These are phyloP conservation scores for Nezara viridula DNA, from an alignment of 2,888 invertebrate species.

Conservation along the genomic window DNA sequence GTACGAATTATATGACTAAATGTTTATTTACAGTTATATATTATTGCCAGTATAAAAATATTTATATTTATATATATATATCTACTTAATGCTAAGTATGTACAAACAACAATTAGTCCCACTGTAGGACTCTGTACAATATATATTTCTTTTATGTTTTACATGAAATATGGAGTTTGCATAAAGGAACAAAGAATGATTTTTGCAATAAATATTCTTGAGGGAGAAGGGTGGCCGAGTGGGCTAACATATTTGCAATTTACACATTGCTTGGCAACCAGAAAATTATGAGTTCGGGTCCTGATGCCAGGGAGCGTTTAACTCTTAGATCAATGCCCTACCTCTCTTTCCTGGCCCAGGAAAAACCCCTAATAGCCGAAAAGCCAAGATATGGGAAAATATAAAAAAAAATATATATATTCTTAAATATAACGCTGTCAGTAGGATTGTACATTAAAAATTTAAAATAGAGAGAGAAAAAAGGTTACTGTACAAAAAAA, in stretches of 20 bases:
- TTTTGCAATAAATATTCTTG: neutral
- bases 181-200: neutral
- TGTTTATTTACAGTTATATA: constrained; percentile 1
- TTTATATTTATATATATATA: neutral
- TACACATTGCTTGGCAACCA: no score
- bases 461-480: neutral
- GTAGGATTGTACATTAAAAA: neutral
- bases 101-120: neutral
- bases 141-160: neutral
- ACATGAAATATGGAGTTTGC: neutral
- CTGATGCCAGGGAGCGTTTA: no score
- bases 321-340: no score
- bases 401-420: no score
- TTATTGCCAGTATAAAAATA: neutral
- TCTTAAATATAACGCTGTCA: neutral
- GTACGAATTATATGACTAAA: neutral
- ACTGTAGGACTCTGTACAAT: neutral
- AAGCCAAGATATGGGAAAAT: no score
- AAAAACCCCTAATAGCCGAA: no score
- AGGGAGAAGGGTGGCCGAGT: no score
- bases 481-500: constrained; percentile 1
- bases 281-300: no score
- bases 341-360: no score
- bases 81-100: neutral
- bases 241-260: no score